These are phyloP conservation scores for Sus scrofa DNA, from an alignment of 2,113 vertebrate species.

Conservation along the genomic window T2T-Sscrofa CM000815.6:88670001-88670500, in stretches of 20 bases:
- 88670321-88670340: background rate
- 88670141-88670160: background rate
- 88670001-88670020: constrained; percentile 22
- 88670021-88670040: background rate
- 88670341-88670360: background rate
- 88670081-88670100: background rate
- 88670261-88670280: background rate
- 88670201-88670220: background rate
- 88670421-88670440: background rate
- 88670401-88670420: background rate
- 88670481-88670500: background rate
- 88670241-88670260: background rate
- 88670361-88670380: background rate
- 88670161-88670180: constrained; percentile 22
- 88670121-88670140: background rate
- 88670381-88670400: background rate
- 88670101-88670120: background rate
- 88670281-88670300: background rate
- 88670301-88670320: background rate
- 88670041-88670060: background rate
- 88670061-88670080: background rate
- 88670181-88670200: background rate
- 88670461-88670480: background rate
- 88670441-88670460: background rate
- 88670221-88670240: background rate